These are phyloP conservation scores for Scelioninae gen. 1 DNA, from an alignment of 2,888 invertebrate species.

Conservation along the genomic window DNA sequence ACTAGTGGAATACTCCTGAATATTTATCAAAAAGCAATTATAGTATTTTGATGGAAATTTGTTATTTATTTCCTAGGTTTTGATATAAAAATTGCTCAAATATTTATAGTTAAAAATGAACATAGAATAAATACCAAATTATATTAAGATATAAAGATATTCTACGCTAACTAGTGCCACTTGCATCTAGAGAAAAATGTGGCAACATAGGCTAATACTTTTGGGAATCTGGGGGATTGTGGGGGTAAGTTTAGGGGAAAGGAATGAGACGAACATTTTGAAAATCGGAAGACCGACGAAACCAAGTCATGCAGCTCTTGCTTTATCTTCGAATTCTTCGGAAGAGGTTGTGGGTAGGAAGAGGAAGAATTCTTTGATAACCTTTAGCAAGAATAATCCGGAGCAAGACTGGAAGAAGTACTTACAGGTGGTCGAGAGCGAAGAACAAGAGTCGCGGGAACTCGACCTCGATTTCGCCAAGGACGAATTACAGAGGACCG, in stretches of 20 bases:
- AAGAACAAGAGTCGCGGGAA: slow-evolving; percentile 73
- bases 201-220: slow-evolving; percentile 7
- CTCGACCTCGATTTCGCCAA: slow-evolving; percentile 81
- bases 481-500: slow-evolving; percentile 77
- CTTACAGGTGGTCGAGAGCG: slow-evolving; percentile 73
- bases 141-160: too few relatives aligned
- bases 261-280: slow-evolving; percentile 71
- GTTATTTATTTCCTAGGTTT: too few relatives aligned
- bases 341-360: slow-evolving; percentile 17
- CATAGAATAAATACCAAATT: too few relatives aligned
- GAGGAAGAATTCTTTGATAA: slow-evolving; percentile 67
- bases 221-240: slow-evolving; percentile 48
- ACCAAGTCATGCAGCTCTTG: slow-evolving; percentile 23
- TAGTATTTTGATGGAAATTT: too few relatives aligned
- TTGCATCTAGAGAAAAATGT: slow-evolving; percentile 36
- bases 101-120: too few relatives aligned
- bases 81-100: too few relatives aligned
- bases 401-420: slow-evolving; percentile 82
- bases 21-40: too few relatives aligned
- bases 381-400: slow-evolving; percentile 81
- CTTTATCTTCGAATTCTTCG: slow-evolving; percentile 55
- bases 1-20: neutral
- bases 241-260: slow-evolving; percentile 23
- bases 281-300: slow-evolving; percentile 57
- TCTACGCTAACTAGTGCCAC: neutral